phyloP scores from a whole-genome alignment of 2,113 vertebrate genomes.

The Rhabdomys dilectus region DNA sequence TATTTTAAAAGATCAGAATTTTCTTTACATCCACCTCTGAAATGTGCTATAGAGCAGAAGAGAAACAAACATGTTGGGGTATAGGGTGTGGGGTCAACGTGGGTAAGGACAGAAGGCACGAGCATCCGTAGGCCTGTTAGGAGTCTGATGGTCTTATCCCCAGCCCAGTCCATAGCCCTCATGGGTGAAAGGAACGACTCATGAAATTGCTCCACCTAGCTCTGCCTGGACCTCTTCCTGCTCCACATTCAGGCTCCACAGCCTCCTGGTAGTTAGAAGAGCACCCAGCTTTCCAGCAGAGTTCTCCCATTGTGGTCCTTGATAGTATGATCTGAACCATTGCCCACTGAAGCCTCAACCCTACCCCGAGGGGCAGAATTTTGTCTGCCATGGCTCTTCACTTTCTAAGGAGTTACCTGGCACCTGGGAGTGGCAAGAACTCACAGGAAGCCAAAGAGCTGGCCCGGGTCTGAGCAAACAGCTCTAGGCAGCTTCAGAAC shows the following conservation, averaged over 20 bases:
- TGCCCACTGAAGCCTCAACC: too few species aligned
- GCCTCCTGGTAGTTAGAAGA: background rate
- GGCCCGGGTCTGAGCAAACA: background rate
- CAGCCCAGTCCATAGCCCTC: background rate
- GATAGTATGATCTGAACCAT: rapidly evolving
- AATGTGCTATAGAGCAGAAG: background rate
- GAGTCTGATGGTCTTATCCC: too few species aligned
- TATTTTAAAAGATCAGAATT: slow-evolving; percentile 71
- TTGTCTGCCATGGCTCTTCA: background rate
- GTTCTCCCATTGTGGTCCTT: background rate
- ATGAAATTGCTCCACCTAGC: rapidly evolving
- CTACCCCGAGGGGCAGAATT: rapidly evolving
- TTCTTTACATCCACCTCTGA: slow-evolving; percentile 52
- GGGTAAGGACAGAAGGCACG: rapidly evolving
- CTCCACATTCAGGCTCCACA: background rate
- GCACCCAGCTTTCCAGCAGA: background rate
- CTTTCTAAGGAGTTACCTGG: background rate
- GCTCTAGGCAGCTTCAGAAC: background rate
- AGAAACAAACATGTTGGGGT: background rate
- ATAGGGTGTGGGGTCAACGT: background rate
- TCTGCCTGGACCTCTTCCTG: background rate
- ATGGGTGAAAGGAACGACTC: rapidly evolving
- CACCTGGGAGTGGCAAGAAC: background rate
- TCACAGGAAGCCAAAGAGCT: background rate
- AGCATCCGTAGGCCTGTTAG: rapidly evolving